These are phyloP conservation scores for Pyrrhia umbra DNA, from an alignment of 2,888 invertebrate genomes.

Conservation along the genomic window DNA sequence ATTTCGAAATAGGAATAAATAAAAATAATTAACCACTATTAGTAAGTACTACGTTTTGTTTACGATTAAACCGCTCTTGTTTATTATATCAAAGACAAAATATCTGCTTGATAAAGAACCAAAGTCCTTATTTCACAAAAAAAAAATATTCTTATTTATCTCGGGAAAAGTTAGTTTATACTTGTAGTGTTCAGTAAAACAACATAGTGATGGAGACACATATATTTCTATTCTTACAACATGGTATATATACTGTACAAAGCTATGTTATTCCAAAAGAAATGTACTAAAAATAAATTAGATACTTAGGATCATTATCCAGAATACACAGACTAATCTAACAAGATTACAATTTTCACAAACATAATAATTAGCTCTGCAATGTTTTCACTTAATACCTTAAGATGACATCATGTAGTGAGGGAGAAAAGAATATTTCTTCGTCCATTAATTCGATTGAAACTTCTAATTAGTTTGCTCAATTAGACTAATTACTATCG, in stretches of 20 bases:
- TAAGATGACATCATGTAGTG: constrained; percentile 58
- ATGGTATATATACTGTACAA: too few species aligned
- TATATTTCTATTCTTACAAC: too few species aligned
- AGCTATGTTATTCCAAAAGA: too few species aligned
- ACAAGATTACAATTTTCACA: constrained; percentile 33
- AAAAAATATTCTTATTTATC: too few species aligned
- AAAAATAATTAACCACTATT: too few species aligned
- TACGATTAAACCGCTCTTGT: too few species aligned
- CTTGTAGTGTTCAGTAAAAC: too few species aligned
- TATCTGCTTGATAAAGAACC: neutral
- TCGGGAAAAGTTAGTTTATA: too few species aligned
- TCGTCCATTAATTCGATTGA: constrained; percentile 68
- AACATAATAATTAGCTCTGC: constrained; percentile 22
- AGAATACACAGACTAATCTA: neutral
- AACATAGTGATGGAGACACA: too few species aligned
- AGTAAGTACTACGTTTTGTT: too few species aligned
- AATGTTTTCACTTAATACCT: constrained; percentile 40
- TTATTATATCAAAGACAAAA: neutral
- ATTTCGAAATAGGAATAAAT: neutral
- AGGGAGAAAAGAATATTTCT: constrained; percentile 61
- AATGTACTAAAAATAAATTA: neutral
- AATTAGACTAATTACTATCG: constrained; percentile 77
- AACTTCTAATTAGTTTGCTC: constrained; percentile 71
- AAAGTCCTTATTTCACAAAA: too few species aligned
- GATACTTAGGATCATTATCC: neutral